Evolutionary conservation across 2,797 vertebrate species (phyloP).

Genomic region (Pangasius djambal): DNA sequence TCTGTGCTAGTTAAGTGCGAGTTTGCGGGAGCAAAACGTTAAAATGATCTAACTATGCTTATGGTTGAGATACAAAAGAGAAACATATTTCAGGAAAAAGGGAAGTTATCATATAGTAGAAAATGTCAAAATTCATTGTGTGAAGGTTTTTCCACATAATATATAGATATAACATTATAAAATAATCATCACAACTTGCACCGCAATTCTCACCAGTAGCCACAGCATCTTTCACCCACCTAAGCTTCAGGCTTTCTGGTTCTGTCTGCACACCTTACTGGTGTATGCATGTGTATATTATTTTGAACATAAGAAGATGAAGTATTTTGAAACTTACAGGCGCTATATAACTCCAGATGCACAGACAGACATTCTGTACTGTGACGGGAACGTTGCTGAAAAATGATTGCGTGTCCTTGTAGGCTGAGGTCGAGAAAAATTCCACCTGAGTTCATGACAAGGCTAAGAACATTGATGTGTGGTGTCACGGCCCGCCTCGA

Average conservation of each 20-base stretch:
- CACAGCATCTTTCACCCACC: not conserved
- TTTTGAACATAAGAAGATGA: not conserved
- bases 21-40: not conserved
- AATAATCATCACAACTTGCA: not conserved
- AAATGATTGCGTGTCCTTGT: not conserved
- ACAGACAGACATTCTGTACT: not conserved
- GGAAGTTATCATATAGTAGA: not conserved
- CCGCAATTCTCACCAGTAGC: not conserved
- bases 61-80: not conserved
- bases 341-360: not conserved
- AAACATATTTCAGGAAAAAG: not conserved
- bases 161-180: not conserved
- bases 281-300: not conserved
- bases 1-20: not conserved
- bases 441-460: not conserved
- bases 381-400: not conserved
- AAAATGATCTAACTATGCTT: not conserved
- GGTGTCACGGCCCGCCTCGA: not conserved
- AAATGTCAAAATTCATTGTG: not conserved
- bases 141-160: not conserved
- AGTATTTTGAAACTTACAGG: not conserved
- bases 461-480: not conserved
- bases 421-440: not conserved
- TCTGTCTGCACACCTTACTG: not conserved
- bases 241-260: not conserved